phyloP scores from a whole-genome alignment of 2,888 invertebrate species.

The Apoda limacodes region DNA sequence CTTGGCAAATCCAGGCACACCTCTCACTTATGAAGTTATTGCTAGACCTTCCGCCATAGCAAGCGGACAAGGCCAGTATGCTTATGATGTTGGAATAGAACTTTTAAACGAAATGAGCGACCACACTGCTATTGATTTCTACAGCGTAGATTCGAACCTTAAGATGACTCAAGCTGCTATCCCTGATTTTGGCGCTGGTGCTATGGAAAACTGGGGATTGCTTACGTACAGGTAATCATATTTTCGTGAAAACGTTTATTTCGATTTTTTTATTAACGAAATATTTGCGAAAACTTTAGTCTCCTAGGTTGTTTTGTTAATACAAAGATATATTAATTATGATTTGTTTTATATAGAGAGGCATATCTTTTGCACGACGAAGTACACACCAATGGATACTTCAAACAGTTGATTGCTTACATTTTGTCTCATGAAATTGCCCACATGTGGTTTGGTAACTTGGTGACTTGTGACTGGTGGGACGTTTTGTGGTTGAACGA shows the following conservation, averaged over 20 bases:
- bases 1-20: conserved; percentile 13
- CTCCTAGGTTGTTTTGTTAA: conserved; percentile 9
- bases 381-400: conserved; percentile 41
- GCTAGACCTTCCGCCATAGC: conserved; percentile 51
- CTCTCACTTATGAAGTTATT: conserved; percentile 45
- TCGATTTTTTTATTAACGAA: no score
- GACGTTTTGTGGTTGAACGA: conserved; percentile 74
- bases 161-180: conserved; percentile 81
- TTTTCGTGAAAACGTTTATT: no score
- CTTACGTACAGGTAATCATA: conserved; percentile 83
- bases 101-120: conserved; percentile 61
- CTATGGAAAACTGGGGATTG: conserved; percentile 90
- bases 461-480: conserved; percentile 76
- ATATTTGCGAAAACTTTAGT: no score
- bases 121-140: conserved; percentile 64
- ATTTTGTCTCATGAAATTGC: conserved; percentile 77
- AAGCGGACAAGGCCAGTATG: conserved; percentile 42
- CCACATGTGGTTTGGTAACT: conserved; percentile 81
- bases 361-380: conserved; percentile 55
- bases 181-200: conserved; percentile 81
- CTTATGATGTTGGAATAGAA: conserved; percentile 45
- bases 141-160: conserved; percentile 49
- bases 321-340: background rate
- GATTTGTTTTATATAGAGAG: conserved; percentile 35
- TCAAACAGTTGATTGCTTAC: conserved; percentile 66